Base-by-base conservation (phyloP, 2,113 vertebrate genomes). In the Cryptomyrus ogoouensis region DNA sequence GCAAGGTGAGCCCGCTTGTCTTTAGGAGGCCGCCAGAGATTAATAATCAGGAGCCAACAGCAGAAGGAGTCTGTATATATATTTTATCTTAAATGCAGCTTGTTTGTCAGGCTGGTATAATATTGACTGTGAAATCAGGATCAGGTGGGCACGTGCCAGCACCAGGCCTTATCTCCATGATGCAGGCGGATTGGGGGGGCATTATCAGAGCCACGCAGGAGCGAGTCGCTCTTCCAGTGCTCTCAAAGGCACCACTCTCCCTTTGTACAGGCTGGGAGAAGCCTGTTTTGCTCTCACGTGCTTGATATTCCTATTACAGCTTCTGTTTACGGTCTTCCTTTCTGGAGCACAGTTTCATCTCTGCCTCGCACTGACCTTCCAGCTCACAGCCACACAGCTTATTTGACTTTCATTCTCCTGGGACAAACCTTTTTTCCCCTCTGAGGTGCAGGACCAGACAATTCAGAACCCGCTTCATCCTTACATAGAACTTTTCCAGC, bases 231-330 rank as follows among this genome's bases (percentile, higher is more conserved):
- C 94, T 96, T 95, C 94, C 95, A 95, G 93, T 92, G 90, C 95
- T 95, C 95, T 96, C 95, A 95, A 96, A 96, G 95, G 95, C 93
- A 91, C 94, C 93, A 92, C 96, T 92, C 94, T 95, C 92, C 93
- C 94, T 94, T 95, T 96, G 97, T 97, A 97, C 97, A 96, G 95
- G 96, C 96, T 94, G 96, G 95, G 95, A 97, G 97, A 97, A 97
- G 97, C 94, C 96, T 95, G 96, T 96, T 96, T 96, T 96, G 96
- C 95, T 96, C 95, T 96, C 97, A 96, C 96, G 95, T 96, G 96
- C 97, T 98, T 97, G 97, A 97, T 98, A 97, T 96, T 98, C 97
- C 97, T 97, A 97, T 98, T 98, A 98, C 97, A 97, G 97, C 96
- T 95, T 96, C 96, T 96, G 97, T 98, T 98, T 97, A 97, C 97